Evolutionary conservation across 2,797 vertebrate species (phyloP).

Genomic region (Hemibagrus guttatus): DNA sequence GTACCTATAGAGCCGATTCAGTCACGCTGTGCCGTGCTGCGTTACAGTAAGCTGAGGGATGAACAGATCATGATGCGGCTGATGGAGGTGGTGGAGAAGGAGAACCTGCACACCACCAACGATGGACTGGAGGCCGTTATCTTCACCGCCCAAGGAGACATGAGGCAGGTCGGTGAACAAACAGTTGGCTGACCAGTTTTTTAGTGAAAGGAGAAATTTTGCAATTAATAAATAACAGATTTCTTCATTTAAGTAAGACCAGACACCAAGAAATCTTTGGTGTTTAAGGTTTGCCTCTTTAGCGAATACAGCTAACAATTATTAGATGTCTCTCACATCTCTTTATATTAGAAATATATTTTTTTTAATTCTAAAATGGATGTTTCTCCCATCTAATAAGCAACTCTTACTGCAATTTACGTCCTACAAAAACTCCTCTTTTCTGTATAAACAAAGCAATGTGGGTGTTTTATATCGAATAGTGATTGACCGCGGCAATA

Average conservation of each 20-base stretch:
- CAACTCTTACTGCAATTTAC: background rate
- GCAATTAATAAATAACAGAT: background rate
- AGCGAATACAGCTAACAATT: background rate
- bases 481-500: background rate
- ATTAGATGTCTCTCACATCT: background rate
- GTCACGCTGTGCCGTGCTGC: conserved; percentile 93
- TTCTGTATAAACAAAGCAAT: background rate
- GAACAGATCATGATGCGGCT: conserved; percentile 88
- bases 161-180: conserved; percentile 87
- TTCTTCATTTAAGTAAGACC: background rate
- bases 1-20: conserved; percentile 87
- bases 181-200: background rate
- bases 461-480: background rate
- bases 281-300: background rate
- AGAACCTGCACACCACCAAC: conserved; percentile 81
- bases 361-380: too few relatives aligned
- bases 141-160: conserved; percentile 97
- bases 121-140: conserved; percentile 95
- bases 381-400: background rate
- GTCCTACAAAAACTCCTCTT: background rate
- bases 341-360: too few relatives aligned
- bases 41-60: conserved; percentile 91
- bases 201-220: background rate
- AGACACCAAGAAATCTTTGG: background rate
- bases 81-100: conserved; percentile 85